Evolutionary conservation across 2,113 vertebrate species (phyloP), one percentile per base, ranked within the genome.

Genomic region (Corythoichthys haematopterus): DNA sequence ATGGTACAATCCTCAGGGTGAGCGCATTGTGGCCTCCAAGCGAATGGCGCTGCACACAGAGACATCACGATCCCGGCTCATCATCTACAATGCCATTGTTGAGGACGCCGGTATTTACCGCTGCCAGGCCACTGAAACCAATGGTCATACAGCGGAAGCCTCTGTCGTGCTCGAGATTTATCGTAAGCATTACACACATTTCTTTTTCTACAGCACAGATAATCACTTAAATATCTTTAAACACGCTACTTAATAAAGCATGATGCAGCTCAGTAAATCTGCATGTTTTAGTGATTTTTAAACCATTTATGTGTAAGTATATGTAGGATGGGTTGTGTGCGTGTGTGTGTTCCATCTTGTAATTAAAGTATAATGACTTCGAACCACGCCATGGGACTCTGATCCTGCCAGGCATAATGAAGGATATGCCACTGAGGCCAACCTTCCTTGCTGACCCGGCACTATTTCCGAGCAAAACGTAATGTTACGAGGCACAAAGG

Each of bases 41-140:
- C 92, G 96, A 36, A 93, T 98, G 70, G 88, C 94, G 5, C 90
- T 98, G 12, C 96, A 98, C 83, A 93, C 94, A 0, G 97, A 98
- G 87, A 85, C 90, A 0, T 89, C 94, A 3, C 90, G 96, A 48
- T 97, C 97, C 46, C 89, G 94, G 15, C 90, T 99, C 20, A 97
- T 96, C 67, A 96, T 99, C 73, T 99, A 99, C 72, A 98, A 97
- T 1, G 96, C 95, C 76, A 94, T 96, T 69, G 80, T 98, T 66
- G 96, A 98, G 86, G 97, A 99, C 75, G 97, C 97, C 1, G 97
- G 97, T 0, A 98, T 99, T 79, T 98, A 99, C 86, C 93, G 94
- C 8, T 99, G 97, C 82, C 95, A 97, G 88, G 96, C 94, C 66
- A 90, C 92, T 10, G 95, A 98, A 16, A 84, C 91, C 79, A 88